phyloP scores from a whole-genome alignment of 2,113 vertebrate species.

The Orycteropus afer region DNA sequence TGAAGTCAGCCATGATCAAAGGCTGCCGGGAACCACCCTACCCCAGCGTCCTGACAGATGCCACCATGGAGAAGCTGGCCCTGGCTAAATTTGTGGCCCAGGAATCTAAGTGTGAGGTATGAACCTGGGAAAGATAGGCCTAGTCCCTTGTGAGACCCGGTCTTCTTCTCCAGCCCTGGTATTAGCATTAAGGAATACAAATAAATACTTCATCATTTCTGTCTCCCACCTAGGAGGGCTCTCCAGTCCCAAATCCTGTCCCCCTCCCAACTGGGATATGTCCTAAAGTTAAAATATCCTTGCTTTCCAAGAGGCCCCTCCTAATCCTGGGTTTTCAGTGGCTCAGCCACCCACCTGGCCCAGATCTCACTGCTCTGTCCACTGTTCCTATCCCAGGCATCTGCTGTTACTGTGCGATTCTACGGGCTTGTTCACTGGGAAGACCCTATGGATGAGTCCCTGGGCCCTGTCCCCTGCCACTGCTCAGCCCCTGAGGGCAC shows the following conservation, averaged over 20 bases:
- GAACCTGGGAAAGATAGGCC: background rate
- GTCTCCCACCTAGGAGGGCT: background rate
- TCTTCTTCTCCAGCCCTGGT: background rate
- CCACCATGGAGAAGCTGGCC: conserved; percentile 97
- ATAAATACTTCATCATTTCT: fast-evolving
- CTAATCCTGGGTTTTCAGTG: background rate
- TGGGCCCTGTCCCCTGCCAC: conserved; percentile 82
- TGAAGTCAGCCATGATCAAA: conserved; percentile 96
- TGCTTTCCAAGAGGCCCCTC: fast-evolving
- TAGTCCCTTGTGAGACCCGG: fast-evolving
- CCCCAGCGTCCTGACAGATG: conserved; percentile 94
- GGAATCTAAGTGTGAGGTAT: conserved; percentile 95
- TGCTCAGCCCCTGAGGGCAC: conserved; percentile 64
- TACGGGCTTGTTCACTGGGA: conserved; percentile 98
- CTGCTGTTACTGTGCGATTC: conserved; percentile 89
- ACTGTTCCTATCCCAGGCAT: conserved; percentile 82
- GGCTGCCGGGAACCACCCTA: conserved; percentile 95
- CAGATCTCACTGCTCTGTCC: fast-evolving
- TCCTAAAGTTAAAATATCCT: background rate
- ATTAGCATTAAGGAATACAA: background rate
- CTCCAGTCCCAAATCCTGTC: background rate
- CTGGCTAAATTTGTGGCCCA: conserved; percentile 97
- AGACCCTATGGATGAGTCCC: conserved; percentile 91
- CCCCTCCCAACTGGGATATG: background rate
- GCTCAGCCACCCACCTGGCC: background rate